These are phyloP conservation scores for Pomacea canaliculata DNA, from an alignment of 2,888 invertebrate genomes.

Conservation along the genomic window DNA sequence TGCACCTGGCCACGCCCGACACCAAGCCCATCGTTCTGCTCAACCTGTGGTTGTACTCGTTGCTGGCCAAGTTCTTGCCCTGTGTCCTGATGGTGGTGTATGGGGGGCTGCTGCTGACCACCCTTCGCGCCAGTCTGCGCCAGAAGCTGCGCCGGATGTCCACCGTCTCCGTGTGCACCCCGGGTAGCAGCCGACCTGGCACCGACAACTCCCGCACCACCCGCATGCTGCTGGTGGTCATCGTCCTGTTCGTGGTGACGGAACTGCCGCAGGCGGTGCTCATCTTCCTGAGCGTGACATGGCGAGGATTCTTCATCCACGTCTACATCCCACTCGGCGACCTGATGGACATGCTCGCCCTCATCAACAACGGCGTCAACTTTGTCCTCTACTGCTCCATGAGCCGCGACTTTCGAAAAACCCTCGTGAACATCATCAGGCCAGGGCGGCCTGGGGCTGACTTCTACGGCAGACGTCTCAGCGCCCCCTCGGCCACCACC, in stretches of 20 bases:
- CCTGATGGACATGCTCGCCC: conserved; percentile 89
- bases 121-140: conserved; percentile 46
- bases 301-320: conserved; percentile 75
- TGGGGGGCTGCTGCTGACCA: conserved; percentile 66
- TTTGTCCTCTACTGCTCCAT: conserved; percentile 93
- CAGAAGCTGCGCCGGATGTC: conserved; percentile 12
- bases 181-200: not conserved
- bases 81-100: conserved; percentile 85
- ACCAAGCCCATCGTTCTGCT: conserved; percentile 48
- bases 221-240: conserved; percentile 86
- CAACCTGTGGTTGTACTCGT: conserved; percentile 92
- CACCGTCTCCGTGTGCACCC: not conserved
- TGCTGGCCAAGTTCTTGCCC: conserved; percentile 91
- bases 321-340: conserved; percentile 78
- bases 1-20: conserved; percentile 43
- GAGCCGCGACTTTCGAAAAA: conserved; percentile 88
- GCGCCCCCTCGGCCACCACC: conserved; percentile 1
- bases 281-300: conserved; percentile 82
- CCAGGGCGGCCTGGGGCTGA: not conserved
- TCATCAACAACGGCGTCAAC: conserved; percentile 91
- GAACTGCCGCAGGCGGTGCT: conserved; percentile 85
- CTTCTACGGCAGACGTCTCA: not conserved
- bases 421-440: conserved; percentile 57
- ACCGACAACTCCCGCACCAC: conserved; percentile 80
- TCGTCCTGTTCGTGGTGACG: conserved; percentile 87